phyloP scores from a whole-genome alignment of 2,113 vertebrate genomes.

The Neotoma lepida region DNA sequence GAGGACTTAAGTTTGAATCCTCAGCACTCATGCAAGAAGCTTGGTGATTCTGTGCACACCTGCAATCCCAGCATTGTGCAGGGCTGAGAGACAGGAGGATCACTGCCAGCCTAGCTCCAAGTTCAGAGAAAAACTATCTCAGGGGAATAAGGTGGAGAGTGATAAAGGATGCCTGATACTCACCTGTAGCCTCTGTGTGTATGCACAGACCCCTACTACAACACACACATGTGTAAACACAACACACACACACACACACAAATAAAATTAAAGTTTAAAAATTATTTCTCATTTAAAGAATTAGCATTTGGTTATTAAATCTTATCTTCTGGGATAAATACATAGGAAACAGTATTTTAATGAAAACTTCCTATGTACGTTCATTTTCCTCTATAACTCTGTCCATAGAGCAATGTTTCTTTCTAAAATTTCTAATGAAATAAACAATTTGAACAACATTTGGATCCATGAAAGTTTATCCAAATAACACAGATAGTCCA shows the following conservation, averaged over 20 bases:
- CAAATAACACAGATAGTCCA: background rate
- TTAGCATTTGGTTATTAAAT: background rate
- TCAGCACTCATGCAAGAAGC: background rate
- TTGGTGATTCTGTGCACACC: background rate
- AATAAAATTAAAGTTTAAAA: background rate
- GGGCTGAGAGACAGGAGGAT: background rate
- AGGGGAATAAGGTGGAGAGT: background rate
- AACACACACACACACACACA: background rate
- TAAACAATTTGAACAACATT: background rate
- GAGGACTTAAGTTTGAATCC: background rate
- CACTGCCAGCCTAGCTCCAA: background rate
- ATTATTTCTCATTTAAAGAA: background rate
- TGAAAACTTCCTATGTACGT: background rate
- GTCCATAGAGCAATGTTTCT: slow-evolving; percentile 1
- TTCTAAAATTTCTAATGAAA: slow-evolving; percentile 14
- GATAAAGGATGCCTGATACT: background rate
- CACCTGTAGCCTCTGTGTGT: background rate
- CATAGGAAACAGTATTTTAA: slow-evolving; percentile 1
- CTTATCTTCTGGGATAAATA: background rate
- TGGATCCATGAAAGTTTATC: background rate
- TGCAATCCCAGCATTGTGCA: background rate
- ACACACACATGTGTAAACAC: background rate
- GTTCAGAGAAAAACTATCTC: background rate
- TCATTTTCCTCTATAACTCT: slow-evolving; percentile 29
- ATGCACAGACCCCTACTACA: background rate